Evolutionary conservation across 2,797 vertebrate species (phyloP), one percentile per base, ranked within the genome.

Genomic region (Catharus ustulatus): DNA sequence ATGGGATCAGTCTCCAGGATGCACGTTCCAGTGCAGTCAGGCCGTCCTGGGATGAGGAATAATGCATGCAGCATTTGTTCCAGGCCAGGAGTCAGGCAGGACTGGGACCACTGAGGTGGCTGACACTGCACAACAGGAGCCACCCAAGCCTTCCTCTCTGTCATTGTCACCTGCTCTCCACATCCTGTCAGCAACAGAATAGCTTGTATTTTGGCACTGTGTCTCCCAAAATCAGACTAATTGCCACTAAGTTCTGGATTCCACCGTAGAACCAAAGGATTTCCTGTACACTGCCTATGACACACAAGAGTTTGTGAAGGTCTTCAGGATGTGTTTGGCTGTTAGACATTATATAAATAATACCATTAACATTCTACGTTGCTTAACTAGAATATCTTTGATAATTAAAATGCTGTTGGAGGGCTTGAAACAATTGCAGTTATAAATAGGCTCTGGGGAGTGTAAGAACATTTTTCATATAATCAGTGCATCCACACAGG

Each of bases 321-420:
- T 84, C 76, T 94, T 48, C 55, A 42, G 46, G 58, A 88, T 30
- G 12, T 2, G 1, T 86, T 78, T 68, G 62, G 46, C 63, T 88
- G 71, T 32, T 86, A 75, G 46, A 55, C 51, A 81, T 76, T 45
- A 66, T 42, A 84, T 55, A 81, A 96, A 84, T 81, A 94, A 89
- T 88, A 89, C 55, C 76, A 84, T 87, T 94, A 94, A 73, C 84
- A 90, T 87, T 78, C 84, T 45, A 62, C 76, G 38, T 82, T 94
- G 80, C 90, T 93, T 94, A 89, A 89, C 67, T 22, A 15, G 45
- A 95, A 78, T 78, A 83, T 81, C 77, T 92, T 69, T 1, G 13
- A 82, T 90, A 90, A 95, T 93, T 96, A 90, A 94, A 96, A 92
- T 80, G 82, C 69, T 34, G n/a, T 74, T 81, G 69, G 78, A 85